Conservation (phyloP, 2,797 vertebrate species). For the Sylvia borin region DNA sequence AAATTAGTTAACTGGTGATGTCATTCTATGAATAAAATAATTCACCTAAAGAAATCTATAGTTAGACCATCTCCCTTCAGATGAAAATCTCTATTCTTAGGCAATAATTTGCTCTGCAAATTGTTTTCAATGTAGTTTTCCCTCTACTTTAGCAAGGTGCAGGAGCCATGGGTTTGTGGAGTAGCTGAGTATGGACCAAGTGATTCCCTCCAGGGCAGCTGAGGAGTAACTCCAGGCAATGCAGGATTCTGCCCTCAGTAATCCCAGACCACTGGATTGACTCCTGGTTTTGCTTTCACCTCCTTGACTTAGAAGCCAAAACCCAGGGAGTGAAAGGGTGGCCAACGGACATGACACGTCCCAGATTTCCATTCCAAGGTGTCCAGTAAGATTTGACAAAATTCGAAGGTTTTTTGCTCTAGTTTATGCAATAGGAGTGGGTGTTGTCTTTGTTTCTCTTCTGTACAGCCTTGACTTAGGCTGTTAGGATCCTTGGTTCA, state of each 20-base stretch:
- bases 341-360: not conserved
- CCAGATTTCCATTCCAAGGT: not conserved
- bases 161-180: not conserved
- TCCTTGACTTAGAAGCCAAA: not conserved
- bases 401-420: not conserved
- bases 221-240: not conserved
- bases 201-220: not conserved
- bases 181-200: not conserved
- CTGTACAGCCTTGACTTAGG: not conserved
- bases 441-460: not conserved
- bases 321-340: not conserved
- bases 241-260: not conserved
- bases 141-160: not conserved
- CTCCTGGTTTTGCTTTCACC: not conserved
- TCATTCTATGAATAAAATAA: slow-evolving; percentile 32
- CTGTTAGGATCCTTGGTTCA: not conserved
- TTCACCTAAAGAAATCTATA: not conserved
- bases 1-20: slow-evolving; percentile 18
- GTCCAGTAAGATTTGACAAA: not conserved
- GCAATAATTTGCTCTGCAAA: not conserved
- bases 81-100: not conserved
- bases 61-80: not conserved
- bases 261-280: not conserved
- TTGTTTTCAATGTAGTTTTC: not conserved
- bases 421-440: not conserved